Evolutionary conservation across 2,797 vertebrate genomes (phyloP).

Genomic region (Sebastes goodei): DNA sequence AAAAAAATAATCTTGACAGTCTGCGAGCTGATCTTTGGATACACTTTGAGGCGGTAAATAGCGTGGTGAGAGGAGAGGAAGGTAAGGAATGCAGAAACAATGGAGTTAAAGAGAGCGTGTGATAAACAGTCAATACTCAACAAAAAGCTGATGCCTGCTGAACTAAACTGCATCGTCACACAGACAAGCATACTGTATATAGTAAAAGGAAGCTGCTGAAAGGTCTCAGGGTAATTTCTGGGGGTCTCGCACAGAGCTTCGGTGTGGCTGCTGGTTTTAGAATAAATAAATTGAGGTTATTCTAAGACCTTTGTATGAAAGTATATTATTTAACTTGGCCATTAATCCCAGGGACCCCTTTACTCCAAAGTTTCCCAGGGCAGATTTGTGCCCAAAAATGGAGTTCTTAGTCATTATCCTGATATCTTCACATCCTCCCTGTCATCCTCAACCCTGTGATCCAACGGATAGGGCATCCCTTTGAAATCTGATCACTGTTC

Average conservation of each 20-base stretch:
- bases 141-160: not conserved
- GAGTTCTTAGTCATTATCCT: slow-evolving; percentile 59
- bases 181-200: not conserved
- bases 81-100: slow-evolving; percentile 41
- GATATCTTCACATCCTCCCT: slow-evolving; percentile 51
- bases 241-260: slow-evolving; percentile 1
- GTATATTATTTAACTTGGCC: slow-evolving; percentile 70
- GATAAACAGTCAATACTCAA: slow-evolving; percentile 12
- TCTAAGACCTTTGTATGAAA: slow-evolving; percentile 46
- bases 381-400: slow-evolving; percentile 77
- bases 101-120: slow-evolving; percentile 6
- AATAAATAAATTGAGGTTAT: slow-evolving; percentile 30
- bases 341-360: slow-evolving; percentile 56
- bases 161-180: not conserved
- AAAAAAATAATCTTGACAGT: slow-evolving; percentile 13
- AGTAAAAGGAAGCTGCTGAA: slow-evolving; percentile 15
- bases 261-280: slow-evolving; percentile 2
- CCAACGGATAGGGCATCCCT: slow-evolving; percentile 39
- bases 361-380: slow-evolving; percentile 66
- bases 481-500: slow-evolving; percentile 58
- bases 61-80: slow-evolving; percentile 31
- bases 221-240: slow-evolving; percentile 12
- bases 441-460: slow-evolving; percentile 45
- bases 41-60: slow-evolving; percentile 38
- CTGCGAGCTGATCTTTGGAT: slow-evolving; percentile 32